Evolutionary conservation across 2,113 vertebrate species (phyloP).

Genomic region (Pipa parva): DNA sequence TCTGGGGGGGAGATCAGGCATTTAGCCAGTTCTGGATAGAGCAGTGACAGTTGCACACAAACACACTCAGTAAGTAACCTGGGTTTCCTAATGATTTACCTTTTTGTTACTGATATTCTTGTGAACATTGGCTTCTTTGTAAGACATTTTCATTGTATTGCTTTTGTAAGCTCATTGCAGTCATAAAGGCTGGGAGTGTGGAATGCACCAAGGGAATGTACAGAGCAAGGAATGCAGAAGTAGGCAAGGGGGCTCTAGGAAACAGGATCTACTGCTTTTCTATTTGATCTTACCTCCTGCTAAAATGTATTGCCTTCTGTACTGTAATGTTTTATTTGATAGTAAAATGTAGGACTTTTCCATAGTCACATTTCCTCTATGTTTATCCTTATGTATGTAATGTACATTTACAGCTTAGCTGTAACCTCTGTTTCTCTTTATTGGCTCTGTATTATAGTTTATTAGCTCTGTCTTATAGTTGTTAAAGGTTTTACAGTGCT

Average conservation of each 20-base stretch:
- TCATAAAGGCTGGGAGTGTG: background rate
- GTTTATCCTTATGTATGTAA: too few species aligned
- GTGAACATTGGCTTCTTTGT: background rate
- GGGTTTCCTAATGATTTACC: background rate
- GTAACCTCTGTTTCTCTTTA: too few species aligned
- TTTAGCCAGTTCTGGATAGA: background rate
- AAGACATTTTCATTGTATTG: background rate
- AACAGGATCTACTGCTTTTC: background rate
- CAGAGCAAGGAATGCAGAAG: conserved; percentile 8
- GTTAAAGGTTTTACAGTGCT: too few species aligned
- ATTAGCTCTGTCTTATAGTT: too few species aligned
- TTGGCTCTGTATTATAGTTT: too few species aligned
- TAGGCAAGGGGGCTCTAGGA: conserved; percentile 1
- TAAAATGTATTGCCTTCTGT: too few species aligned
- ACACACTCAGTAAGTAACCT: conserved; percentile 14
- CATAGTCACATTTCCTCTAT: too few species aligned
- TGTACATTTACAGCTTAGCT: too few species aligned
- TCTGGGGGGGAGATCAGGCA: conserved; percentile 8
- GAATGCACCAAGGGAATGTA: conserved; percentile 22
- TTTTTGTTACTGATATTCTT: too few species aligned
- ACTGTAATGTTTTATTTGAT: too few species aligned
- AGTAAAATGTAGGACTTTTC: too few species aligned
- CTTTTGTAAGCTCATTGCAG: background rate
- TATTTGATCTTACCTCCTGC: too few species aligned
- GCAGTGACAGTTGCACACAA: conserved; percentile 4